Base-by-base conservation (phyloP, 2,797 vertebrate species). In the Epinephelus coioides region DNA sequence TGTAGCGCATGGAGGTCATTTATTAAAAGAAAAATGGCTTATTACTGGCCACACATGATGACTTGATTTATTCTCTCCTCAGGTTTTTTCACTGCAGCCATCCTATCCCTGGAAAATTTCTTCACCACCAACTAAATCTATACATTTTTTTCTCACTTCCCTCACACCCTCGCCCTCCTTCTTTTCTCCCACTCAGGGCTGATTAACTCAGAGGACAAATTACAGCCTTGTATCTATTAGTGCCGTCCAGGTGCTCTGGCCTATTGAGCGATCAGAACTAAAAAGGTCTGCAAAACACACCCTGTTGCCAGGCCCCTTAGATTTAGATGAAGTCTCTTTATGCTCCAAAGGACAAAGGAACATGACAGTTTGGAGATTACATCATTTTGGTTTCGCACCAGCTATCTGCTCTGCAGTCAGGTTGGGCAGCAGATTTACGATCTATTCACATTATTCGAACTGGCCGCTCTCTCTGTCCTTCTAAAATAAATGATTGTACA, bases 181-280 rank as follows among this genome's bases (percentile, higher is more conserved):
- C 60, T 72, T 71, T 57, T 57, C 73, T 61, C 59, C 61, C 43
- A 43, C 87, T 76, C 79, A 66, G 68, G 66, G 23, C 84, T 90
- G 85, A 93, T 94, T 90, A 91, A 90, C 88, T 90, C 88, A 17
- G 56, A 82, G 86, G 84, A 92, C 90, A 89, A 89, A 93, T 91
- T 89, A 82, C 87, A 88, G 81, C 78, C 85, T 66, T 76, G 90
- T 83, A 72, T 85, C 89, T 74, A 86, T 91, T 89, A 92, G 84
- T 74, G 81, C 70, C 73, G 55, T 91, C 86, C 85, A 89, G 87
- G 91, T 89, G 88, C 86, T 60, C 14, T 54, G 78, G 76, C 84
- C 88, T 91, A 89, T 88, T 82, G 85, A 91, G 86, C 55, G 63
- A 89, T 81, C 80, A 78, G 68, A 77, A 85, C 79, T 81, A 70